A percentile compares a stretch with the other conserved stretches of the same genome.
phyloP scores from a whole-genome alignment of 2,888 invertebrate species.

The Willowsia nigromaculata region DNA sequence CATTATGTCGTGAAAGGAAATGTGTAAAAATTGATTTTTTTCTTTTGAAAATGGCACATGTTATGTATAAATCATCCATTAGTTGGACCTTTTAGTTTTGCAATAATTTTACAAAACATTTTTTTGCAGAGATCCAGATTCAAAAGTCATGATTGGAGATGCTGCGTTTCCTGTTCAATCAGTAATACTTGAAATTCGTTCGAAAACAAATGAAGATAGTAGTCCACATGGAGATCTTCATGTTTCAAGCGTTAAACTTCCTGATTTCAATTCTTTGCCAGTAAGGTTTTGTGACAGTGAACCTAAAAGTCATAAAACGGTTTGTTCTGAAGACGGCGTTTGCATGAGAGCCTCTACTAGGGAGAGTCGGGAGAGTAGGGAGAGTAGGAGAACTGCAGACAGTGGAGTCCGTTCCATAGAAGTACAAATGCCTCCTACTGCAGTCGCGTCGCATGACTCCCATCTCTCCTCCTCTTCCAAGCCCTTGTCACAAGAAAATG shows the following conservation, averaged over 20 bases:
- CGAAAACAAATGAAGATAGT: conserved; percentile 38
- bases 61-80: background rate
- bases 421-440: too few species aligned
- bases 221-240: background rate
- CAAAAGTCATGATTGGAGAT: conserved; percentile 62
- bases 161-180: conserved; percentile 72
- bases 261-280: conserved; percentile 19
- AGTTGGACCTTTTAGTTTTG: background rate
- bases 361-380: too few species aligned
- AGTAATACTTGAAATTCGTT: conserved; percentile 70
- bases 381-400: too few species aligned
- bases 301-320: too few species aligned
- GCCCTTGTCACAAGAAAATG: too few species aligned
- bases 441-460: too few species aligned
- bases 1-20: conserved; percentile 69
- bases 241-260: conserved; percentile 9
- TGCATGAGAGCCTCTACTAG: too few species aligned
- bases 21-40: conserved; percentile 61
- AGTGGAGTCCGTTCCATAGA: too few species aligned
- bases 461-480: too few species aligned
- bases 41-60: background rate
- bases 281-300: background rate
- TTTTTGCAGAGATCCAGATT: conserved; percentile 67
- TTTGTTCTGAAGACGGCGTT: too few species aligned
- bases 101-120: background rate